Conservation (phyloP, 2,888 invertebrate species). For the Alloscopus bannaensis region DNA sequence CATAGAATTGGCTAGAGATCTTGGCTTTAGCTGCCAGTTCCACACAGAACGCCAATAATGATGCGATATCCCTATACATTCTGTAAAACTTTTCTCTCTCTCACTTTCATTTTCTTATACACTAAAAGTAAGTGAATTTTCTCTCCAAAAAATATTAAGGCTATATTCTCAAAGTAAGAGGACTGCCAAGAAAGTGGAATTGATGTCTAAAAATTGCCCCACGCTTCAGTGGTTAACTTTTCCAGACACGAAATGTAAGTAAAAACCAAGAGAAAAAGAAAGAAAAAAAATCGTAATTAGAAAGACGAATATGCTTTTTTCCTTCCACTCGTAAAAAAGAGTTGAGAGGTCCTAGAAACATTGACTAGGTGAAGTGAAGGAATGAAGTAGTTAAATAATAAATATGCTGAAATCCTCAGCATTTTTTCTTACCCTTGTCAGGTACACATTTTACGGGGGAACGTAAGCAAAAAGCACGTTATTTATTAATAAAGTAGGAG, state of each 20-base stretch:
- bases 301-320: background rate
- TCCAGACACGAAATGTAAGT: background rate
- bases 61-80: background rate
- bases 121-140: too few relatives aligned
- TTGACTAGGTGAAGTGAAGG: too few relatives aligned
- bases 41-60: constrained; percentile 11
- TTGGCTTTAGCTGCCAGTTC: constrained; percentile 26
- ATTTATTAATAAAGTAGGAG: background rate
- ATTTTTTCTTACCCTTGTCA: constrained; percentile 1
- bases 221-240: background rate
- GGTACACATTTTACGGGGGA: background rate
- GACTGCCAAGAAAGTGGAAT: constrained; percentile 19
- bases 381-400: background rate
- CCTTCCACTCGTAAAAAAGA: background rate
- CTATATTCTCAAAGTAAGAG: background rate
- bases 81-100: constrained; percentile 8
- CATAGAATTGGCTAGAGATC: constrained; percentile 28
- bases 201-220: constrained; percentile 21
- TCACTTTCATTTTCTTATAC: constrained; percentile 1
- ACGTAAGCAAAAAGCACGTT: background rate
- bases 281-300: constrained; percentile 26
- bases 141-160: constrained; percentile 18
- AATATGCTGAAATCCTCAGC: background rate
- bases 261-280: background rate
- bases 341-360: too few relatives aligned